phyloP scores from a whole-genome alignment of 2,113 vertebrate species.

The Corydoras maculifer region DNA sequence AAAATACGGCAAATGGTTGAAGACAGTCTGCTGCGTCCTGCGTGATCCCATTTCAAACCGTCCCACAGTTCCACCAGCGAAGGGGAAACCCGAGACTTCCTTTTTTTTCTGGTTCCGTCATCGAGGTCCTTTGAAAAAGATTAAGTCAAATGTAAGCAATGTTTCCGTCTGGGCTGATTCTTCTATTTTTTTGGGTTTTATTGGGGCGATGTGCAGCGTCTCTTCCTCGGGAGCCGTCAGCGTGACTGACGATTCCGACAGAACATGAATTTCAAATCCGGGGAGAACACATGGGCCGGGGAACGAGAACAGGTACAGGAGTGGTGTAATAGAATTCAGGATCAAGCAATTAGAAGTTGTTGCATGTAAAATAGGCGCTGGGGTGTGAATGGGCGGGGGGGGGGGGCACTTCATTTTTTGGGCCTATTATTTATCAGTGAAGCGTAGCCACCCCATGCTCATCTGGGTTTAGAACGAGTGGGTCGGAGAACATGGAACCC shows the following conservation, averaged over 20 bases:
- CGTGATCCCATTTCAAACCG: slow-evolving; percentile 23
- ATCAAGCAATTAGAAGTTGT: slow-evolving; percentile 61
- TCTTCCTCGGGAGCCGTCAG: slow-evolving; percentile 43
- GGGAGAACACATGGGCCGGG: slow-evolving; percentile 41
- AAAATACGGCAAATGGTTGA: slow-evolving; percentile 1
- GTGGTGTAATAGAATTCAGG: slow-evolving; percentile 51
- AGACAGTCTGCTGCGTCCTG: slow-evolving; percentile 8
- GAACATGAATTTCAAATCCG: slow-evolving; percentile 60
- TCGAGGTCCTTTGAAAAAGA: slow-evolving; percentile 17
- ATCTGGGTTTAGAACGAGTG: slow-evolving; percentile 39
- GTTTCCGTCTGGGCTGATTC: background rate
- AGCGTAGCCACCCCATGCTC: background rate
- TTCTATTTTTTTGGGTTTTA: background rate
- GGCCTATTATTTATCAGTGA: background rate
- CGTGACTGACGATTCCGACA: slow-evolving; percentile 60
- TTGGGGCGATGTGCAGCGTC: no score
- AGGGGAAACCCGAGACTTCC: slow-evolving; percentile 13
- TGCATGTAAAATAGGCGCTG: slow-evolving; percentile 50
- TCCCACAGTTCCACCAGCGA: background rate
- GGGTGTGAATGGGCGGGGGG: slow-evolving; percentile 33
- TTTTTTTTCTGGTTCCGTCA: background rate
- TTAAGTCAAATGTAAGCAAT: slow-evolving; percentile 19
- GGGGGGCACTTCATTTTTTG: slow-evolving; percentile 36
- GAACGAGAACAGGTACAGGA: slow-evolving; percentile 57
- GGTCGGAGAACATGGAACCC: slow-evolving; percentile 39